phyloP scores from a whole-genome alignment of 1,140 invertebrate species.

The Hycleus phaleratus region DNA sequence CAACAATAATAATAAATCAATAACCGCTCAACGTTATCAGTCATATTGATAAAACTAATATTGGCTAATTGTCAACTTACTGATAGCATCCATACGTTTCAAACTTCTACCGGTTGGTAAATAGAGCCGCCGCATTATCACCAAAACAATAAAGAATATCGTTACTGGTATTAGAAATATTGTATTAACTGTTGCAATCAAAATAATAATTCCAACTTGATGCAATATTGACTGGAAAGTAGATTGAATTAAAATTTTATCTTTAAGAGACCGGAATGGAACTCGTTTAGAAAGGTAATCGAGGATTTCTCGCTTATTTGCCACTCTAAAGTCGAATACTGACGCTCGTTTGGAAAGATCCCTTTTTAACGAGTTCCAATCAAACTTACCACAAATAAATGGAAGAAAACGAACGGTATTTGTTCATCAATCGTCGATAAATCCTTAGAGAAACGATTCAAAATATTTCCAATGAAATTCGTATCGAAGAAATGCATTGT shows the following conservation, averaged over 20 bases:
- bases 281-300: no score
- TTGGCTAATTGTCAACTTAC: constrained; percentile 39
- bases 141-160: constrained; percentile 46
- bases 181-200: constrained; percentile 22
- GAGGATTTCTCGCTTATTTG: no score
- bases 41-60: neutral
- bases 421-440: constrained; percentile 28
- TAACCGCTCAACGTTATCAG: neutral
- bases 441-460: constrained; percentile 34
- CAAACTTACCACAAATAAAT: constrained; percentile 23
- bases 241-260: neutral
- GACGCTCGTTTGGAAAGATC: no score
- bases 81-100: constrained; percentile 56
- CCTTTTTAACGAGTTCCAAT: no score
- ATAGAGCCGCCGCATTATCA: constrained; percentile 50
- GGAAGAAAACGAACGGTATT: constrained; percentile 22
- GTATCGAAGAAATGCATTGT: constrained; percentile 33
- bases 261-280: no score
- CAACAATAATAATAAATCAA: constrained; percentile 3
- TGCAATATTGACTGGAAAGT: neutral
- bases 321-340: no score
- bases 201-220: constrained; percentile 12
- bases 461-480: constrained; percentile 33
- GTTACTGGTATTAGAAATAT: constrained; percentile 38
- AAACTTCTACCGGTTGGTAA: constrained; percentile 54